Percentiles rank a stretch among this genome's conserved stretches.
Evolutionary conservation across 2,113 vertebrate species (phyloP).

Genomic region (Sceloporus undulatus): DNA sequence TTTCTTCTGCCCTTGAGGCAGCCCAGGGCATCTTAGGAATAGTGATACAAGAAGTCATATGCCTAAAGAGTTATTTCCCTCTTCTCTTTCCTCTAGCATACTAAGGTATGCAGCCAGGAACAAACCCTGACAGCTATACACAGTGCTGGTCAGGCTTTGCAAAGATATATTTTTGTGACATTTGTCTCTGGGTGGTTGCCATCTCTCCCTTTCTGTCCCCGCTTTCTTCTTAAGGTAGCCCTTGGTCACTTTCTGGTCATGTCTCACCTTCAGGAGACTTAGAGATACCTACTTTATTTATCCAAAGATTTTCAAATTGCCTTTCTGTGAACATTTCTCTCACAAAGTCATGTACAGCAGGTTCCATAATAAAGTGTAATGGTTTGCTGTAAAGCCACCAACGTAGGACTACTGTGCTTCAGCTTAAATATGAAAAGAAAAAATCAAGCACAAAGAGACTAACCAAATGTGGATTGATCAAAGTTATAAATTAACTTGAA

Average conservation of each 20-base stretch:
- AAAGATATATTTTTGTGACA: neutral
- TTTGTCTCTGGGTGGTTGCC: neutral
- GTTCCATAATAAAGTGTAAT: neutral
- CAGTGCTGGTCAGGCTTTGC: neutral
- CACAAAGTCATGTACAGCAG: neutral
- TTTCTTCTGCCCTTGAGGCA: neutral
- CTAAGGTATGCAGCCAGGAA: neutral
- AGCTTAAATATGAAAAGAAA: neutral
- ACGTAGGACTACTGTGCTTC: neutral
- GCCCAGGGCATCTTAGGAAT: neutral
- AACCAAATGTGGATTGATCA: neutral
- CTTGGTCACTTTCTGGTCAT: neutral
- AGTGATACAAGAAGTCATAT: neutral
- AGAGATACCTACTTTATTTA: neutral
- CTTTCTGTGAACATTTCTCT: neutral
- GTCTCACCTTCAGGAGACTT: neutral
- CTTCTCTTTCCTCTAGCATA: neutral
- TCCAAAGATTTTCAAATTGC: neutral
- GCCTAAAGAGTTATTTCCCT: constrained; percentile 10
- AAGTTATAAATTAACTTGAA: too few species aligned
- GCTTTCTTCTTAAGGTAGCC: neutral
- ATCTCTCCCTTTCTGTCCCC: neutral
- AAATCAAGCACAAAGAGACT: neutral
- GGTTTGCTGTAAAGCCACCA: neutral
- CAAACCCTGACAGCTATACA: neutral